These are phyloP conservation scores for Campopleginae sp. DNA, from an alignment of 2,888 invertebrate species.

Conservation along the genomic window DNA sequence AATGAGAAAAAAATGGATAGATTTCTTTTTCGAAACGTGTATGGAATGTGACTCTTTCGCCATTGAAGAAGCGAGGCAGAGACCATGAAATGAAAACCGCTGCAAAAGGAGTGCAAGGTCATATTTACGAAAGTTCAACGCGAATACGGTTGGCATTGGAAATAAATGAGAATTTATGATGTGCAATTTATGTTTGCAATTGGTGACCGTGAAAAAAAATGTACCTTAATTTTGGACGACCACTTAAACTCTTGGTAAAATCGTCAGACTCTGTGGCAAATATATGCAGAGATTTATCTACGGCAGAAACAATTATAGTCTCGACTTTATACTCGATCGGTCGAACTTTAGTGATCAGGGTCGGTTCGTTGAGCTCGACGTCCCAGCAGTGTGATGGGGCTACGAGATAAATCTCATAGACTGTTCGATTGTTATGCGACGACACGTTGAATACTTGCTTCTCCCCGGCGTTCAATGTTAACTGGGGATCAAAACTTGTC, in stretches of 20 bases:
- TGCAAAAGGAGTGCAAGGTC: not conserved
- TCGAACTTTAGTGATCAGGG: conserved; percentile 73
- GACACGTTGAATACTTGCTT: conserved; percentile 80
- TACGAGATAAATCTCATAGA: conserved; percentile 78
- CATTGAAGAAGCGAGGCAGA: not conserved
- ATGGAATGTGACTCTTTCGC: not conserved
- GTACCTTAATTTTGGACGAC: conserved; percentile 88
- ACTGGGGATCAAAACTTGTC: conserved; percentile 64
- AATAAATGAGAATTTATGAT: not conserved
- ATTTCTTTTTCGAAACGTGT: not conserved
- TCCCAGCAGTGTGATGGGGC: conserved; percentile 80
- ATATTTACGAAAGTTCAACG: conserved; percentile 2
- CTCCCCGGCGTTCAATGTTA: conserved; percentile 76
- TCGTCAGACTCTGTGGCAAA: conserved; percentile 87
- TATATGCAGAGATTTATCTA: conserved; percentile 84
- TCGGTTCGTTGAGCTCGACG: conserved; percentile 75
- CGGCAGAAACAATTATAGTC: conserved; percentile 83
- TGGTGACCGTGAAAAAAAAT: conserved; percentile 11
- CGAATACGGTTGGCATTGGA: not conserved
- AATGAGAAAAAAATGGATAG: not conserved
- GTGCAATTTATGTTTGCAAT: not conserved
- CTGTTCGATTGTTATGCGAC: conserved; percentile 77
- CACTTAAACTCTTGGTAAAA: conserved; percentile 87
- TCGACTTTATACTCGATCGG: conserved; percentile 82
- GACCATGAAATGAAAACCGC: not conserved